Base-by-base conservation (phyloP, 1,140 invertebrate species). In the Ostrea denselamellosa region DNA sequence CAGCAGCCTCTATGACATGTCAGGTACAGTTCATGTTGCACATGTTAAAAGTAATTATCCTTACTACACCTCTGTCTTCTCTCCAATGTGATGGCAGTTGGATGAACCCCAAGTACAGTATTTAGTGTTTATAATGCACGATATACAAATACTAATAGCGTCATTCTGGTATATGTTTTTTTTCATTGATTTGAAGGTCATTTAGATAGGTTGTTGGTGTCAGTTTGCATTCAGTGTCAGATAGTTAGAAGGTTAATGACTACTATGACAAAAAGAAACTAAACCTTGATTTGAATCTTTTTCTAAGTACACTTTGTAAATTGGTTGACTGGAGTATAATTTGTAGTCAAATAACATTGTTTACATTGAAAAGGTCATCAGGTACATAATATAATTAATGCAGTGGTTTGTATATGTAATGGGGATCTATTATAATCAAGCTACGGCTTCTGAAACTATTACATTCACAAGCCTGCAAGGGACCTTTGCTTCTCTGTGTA, bases 1-100 rank as follows among this genome's bases (percentile, higher is more conserved):
- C 54, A 86, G 89, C 19, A 86, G 54, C 14, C 65, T 88, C 52
- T 89, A 88, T 86, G 91, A 92, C 82, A 77, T 77, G 22, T 77
- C 68, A 34, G 68, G 68, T 77, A 77, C 9, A n/a, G 22, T 10
- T 77, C 22, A 25, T 28, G 25, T 28, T 19, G n/a, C n/a, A n/a
- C n/a, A n/a, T n/a, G n/a, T n/a, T n/a, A n/a, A n/a, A 71, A 71
- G 1, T 8, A n/a, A 25, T 22, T 10, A 8, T 25, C 65, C 65
- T 22, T 4, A 8, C 65, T 10, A 4, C 65, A 22, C 25, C 7
- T 3, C 9, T 14, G 12, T 9, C 22, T 25, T 71, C 65, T 19
- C 56, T 58, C 10, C 8, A 44, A 44, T 44, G 34, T 44, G 34
- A 44, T 44, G 34, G 34, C 34, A 44, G 34, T n/a, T n/a, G n/a